These are phyloP conservation scores for Seriola quinqueradiata DNA, from an alignment of 2,113 vertebrate species.

Conservation along the genomic window DNA sequence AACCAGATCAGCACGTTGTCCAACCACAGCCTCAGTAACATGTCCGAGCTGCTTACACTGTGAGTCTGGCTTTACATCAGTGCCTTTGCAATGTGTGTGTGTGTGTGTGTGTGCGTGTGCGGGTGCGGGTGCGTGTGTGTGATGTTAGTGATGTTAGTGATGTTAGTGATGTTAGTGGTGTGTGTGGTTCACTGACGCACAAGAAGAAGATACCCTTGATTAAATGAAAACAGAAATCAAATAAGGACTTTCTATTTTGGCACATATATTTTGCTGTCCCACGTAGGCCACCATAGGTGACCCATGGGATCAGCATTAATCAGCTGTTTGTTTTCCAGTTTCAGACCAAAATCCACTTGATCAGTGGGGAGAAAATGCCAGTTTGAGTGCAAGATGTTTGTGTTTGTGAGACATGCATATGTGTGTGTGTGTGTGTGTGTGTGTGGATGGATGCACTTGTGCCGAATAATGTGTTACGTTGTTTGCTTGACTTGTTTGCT, in stretches of 20 bases:
- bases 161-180: background rate
- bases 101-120: constrained; percentile 29
- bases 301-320: background rate
- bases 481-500: constrained; percentile 36
- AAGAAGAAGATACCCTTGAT: background rate
- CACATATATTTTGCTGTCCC: background rate
- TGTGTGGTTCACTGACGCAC: background rate
- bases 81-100: constrained; percentile 43
- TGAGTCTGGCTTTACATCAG: constrained; percentile 87
- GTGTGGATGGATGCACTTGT: constrained; percentile 7
- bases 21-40: constrained; percentile 99
- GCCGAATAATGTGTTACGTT: constrained; percentile 10
- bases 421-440: constrained; percentile 2
- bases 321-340: background rate
- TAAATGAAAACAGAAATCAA: background rate
- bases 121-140: constrained; percentile 25
- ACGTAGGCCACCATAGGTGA: background rate
- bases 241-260: background rate
- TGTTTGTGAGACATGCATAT: background rate
- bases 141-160: background rate
- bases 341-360: background rate
- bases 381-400: background rate
- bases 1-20: constrained; percentile 99
- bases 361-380: background rate
- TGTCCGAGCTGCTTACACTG: constrained; percentile 98